These are phyloP conservation scores for Nebria salina DNA, from an alignment of 2,888 invertebrate genomes.

Conservation along the genomic window DNA sequence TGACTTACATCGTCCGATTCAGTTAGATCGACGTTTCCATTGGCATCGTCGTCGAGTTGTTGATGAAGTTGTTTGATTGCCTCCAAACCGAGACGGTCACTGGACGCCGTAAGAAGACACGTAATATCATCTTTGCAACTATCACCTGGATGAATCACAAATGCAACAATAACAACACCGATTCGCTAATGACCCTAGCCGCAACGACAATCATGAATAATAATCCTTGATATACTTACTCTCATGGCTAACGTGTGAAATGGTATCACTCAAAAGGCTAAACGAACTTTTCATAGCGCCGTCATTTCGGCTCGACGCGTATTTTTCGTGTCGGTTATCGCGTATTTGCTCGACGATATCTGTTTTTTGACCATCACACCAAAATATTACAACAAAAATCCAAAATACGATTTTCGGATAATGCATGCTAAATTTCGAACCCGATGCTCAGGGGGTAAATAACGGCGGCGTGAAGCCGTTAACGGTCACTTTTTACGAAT, in stretches of 20 bases:
- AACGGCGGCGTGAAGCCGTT: slow-evolving; percentile 9
- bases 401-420: slow-evolving; percentile 56
- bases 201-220: not conserved
- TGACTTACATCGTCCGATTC: slow-evolving; percentile 95
- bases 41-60: slow-evolving; percentile 96
- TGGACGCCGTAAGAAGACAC: slow-evolving; percentile 75
- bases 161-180: slow-evolving; percentile 18
- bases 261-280: slow-evolving; percentile 41
- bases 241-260: slow-evolving; percentile 44
- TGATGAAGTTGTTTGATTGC: slow-evolving; percentile 92
- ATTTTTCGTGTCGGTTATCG: slow-evolving; percentile 40
- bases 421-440: slow-evolving; percentile 49
- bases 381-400: slow-evolving; percentile 57
- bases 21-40: slow-evolving; percentile 95
- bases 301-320: slow-evolving; percentile 29
- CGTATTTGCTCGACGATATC: slow-evolving; percentile 42
- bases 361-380: slow-evolving; percentile 52
- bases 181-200: not conserved
- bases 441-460: not conserved
- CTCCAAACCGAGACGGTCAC: slow-evolving; percentile 89
- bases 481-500: slow-evolving; percentile 33
- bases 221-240: slow-evolving; percentile 38
- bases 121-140: slow-evolving; percentile 74
- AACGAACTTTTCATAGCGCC: slow-evolving; percentile 36
- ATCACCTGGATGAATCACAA: slow-evolving; percentile 38